Conservation (phyloP, 2,888 invertebrate genomes). For the Melangyna quadrimaculata region DNA sequence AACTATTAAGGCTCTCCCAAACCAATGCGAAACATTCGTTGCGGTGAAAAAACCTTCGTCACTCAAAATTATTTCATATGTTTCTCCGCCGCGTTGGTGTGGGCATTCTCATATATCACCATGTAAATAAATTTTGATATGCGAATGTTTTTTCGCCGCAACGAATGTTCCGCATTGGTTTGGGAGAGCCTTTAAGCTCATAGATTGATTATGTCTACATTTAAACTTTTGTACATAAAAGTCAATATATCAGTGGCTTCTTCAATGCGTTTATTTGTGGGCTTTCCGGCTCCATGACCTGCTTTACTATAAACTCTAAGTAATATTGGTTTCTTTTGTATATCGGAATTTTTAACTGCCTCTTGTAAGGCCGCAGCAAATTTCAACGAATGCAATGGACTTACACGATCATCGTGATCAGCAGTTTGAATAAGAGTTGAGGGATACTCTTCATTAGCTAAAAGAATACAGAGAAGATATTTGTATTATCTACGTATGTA, state of each 20-base stretch:
- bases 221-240: conserved; percentile 79
- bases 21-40: too few species aligned
- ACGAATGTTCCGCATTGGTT: too few species aligned
- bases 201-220: conserved; percentile 77
- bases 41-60: too few species aligned
- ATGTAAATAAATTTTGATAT: too few species aligned
- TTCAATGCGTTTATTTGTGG: conserved; percentile 97
- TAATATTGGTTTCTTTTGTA: conserved; percentile 92
- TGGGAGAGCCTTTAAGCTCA: conserved; percentile 72
- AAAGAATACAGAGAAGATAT: not conserved
- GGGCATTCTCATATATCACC: too few species aligned
- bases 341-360: conserved; percentile 83
- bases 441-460: conserved; percentile 88
- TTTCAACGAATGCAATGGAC: conserved; percentile 98
- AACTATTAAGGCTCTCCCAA: too few species aligned
- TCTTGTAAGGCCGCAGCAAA: conserved; percentile 95
- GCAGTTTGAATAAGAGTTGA: conserved; percentile 96
- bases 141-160: too few species aligned
- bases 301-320: conserved; percentile 96
- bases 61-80: too few species aligned
- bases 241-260: conserved; percentile 93
- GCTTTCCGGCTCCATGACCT: conserved; percentile 98
- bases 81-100: too few species aligned
- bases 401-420: conserved; percentile 99
- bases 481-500: too few species aligned